Evolutionary conservation across 2,888 invertebrate genomes (phyloP).

Genomic region (Mythimna impura): DNA sequence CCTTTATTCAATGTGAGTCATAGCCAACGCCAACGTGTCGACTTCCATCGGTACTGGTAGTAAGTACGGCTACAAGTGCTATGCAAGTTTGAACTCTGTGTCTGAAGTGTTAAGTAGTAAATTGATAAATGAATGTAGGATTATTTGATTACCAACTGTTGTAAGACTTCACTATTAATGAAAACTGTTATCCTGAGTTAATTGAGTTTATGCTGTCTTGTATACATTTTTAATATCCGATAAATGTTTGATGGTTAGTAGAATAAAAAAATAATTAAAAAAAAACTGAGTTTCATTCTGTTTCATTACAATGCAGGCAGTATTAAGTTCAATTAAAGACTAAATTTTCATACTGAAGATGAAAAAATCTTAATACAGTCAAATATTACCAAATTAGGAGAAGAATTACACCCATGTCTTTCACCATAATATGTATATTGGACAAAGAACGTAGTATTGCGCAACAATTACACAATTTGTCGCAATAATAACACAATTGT

Average conservation of each 20-base stretch:
- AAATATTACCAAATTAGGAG: not conserved
- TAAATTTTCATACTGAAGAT: not conserved
- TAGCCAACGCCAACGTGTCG: constrained; percentile 39
- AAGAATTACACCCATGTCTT: not conserved
- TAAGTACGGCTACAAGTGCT: not conserved
- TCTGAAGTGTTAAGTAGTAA: not conserved
- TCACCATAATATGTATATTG: not conserved
- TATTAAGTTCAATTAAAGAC: not conserved
- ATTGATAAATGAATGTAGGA: not conserved
- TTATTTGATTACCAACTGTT: constrained; percentile 46
- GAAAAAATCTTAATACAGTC: not conserved
- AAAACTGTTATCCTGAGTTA: constrained; percentile 10
- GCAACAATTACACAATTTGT: constrained; percentile 54
- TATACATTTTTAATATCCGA: not conserved
- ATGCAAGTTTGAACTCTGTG: constrained; percentile 26
- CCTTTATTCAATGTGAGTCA: constrained; percentile 55
- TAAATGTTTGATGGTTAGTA: not conserved
- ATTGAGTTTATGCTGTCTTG: not conserved
- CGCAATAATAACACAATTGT: constrained; percentile 58
- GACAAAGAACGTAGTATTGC: constrained; percentile 36
- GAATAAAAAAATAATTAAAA: not conserved
- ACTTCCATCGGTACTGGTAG: constrained; percentile 14
- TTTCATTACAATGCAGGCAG: not conserved
- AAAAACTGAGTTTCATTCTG: not conserved
- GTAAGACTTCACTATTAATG: constrained; percentile 30